Conservation (phyloP, 1,140 invertebrate genomes). For the Ooceraea biroi region DNA sequence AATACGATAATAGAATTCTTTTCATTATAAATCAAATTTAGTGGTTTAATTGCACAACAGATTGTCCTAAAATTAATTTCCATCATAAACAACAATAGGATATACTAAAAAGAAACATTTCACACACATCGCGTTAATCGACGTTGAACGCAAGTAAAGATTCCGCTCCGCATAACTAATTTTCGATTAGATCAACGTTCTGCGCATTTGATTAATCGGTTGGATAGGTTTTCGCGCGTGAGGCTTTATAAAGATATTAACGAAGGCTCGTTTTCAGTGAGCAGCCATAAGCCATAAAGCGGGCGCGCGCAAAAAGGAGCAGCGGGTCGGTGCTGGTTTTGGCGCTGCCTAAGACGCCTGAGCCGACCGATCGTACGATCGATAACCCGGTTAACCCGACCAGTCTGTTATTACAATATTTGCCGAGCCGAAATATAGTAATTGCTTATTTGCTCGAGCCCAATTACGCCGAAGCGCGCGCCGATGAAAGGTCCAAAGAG, state of each 20-base stretch:
- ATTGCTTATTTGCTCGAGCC: conserved; percentile 81
- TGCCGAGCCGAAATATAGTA: conserved; percentile 81
- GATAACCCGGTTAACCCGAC: conserved; percentile 80
- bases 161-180: not conserved
- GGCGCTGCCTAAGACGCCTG: conserved; percentile 80
- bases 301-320: conserved; percentile 67
- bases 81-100: not conserved
- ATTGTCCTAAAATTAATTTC: not conserved
- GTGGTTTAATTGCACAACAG: not conserved
- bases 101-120: not conserved
- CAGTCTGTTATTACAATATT: conserved; percentile 82
- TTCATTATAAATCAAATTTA: not conserved
- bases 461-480: conserved; percentile 74
- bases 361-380: conserved; percentile 75
- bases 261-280: conserved; percentile 59
- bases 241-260: conserved; percentile 72
- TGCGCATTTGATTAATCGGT: conserved; percentile 30
- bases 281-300: conserved; percentile 37
- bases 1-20: not conserved
- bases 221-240: conserved; percentile 41
- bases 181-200: conserved; percentile 18
- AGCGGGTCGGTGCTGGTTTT: conserved; percentile 77
- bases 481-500: conserved; percentile 28
- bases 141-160: not conserved
- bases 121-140: not conserved